Evolutionary conservation across 2,797 vertebrate genomes (phyloP).

Genomic region (Premnoplex brunnescens): DNA sequence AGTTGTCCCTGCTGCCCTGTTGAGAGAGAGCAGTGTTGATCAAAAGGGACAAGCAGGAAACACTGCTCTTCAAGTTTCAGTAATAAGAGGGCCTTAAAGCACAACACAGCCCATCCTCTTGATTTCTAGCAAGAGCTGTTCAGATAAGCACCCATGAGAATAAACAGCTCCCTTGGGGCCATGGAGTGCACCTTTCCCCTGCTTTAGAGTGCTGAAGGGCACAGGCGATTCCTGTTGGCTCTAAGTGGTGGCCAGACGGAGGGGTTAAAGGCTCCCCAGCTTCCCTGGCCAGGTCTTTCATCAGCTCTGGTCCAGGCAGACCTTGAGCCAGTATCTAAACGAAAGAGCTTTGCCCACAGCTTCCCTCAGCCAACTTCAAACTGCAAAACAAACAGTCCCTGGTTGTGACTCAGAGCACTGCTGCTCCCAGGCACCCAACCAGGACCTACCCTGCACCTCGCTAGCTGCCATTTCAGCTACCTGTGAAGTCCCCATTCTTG

Average conservation of each 20-base stretch:
- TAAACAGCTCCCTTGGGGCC: not conserved
- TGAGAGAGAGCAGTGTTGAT: not conserved
- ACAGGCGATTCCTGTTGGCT: not conserved
- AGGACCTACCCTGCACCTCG: not conserved
- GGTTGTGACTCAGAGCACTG: not conserved
- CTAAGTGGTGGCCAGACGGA: accelerated
- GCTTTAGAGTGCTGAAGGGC: not conserved
- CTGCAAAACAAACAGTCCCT: not conserved
- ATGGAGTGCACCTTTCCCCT: not conserved
- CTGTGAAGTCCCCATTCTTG: not conserved
- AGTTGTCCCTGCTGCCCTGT: not conserved
- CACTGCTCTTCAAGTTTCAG: not conserved
- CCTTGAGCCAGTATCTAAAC: not conserved
- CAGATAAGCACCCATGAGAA: not conserved
- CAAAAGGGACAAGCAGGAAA: not conserved
- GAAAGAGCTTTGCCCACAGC: not conserved
- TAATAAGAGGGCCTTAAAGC: not conserved
- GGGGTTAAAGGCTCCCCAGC: not conserved
- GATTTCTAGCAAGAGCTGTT: not conserved
- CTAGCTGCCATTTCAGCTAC: not conserved
- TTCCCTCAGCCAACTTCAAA: not conserved
- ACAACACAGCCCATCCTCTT: not conserved
- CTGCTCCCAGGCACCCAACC: accelerated
- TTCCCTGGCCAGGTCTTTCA: not conserved
- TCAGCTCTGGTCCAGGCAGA: not conserved